Conservation (phyloP, 2,888 invertebrate species). For the Phaedon cochleariae region DNA sequence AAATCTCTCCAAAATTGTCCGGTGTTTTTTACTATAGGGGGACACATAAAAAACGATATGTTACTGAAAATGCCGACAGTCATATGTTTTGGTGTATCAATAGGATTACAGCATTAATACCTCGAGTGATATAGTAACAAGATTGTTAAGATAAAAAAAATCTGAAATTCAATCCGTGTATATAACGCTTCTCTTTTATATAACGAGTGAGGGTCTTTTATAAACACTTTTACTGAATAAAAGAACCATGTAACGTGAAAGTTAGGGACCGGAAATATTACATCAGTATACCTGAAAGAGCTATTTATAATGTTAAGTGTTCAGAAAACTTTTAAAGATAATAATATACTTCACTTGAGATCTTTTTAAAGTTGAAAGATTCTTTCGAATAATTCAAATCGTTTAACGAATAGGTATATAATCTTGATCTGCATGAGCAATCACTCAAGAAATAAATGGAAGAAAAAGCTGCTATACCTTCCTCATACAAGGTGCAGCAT, state of each 20-base stretch:
- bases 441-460: too few species aligned
- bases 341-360: slow-evolving; percentile 1
- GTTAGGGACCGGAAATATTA: slow-evolving; percentile 45
- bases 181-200: slow-evolving; percentile 15
- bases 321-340: slow-evolving; percentile 6
- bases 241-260: slow-evolving; percentile 52
- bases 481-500: too few species aligned
- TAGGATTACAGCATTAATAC: slow-evolving; percentile 54
- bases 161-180: slow-evolving; percentile 10
- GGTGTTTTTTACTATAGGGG: slow-evolving; percentile 12
- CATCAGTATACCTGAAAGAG: slow-evolving; percentile 8
- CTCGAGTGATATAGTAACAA: slow-evolving; percentile 45
- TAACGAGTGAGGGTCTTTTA: slow-evolving; percentile 7
- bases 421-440: too few species aligned
- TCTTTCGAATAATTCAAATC: neutral
- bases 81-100: slow-evolving; percentile 50
- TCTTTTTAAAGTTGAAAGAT: neutral
- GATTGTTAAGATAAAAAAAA: slow-evolving; percentile 26
- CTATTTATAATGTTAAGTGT: slow-evolving; percentile 19
- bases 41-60: slow-evolving; percentile 25
- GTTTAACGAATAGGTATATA: neutral
- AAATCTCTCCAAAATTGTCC: slow-evolving; percentile 38
- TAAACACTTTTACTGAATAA: slow-evolving; percentile 40
- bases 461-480: too few species aligned
- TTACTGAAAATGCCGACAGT: slow-evolving; percentile 42